Evolutionary conservation across 2,113 vertebrate genomes (phyloP), one percentile per base, ranked within the genome.

Genomic region (Patagioenas fasciata): DNA sequence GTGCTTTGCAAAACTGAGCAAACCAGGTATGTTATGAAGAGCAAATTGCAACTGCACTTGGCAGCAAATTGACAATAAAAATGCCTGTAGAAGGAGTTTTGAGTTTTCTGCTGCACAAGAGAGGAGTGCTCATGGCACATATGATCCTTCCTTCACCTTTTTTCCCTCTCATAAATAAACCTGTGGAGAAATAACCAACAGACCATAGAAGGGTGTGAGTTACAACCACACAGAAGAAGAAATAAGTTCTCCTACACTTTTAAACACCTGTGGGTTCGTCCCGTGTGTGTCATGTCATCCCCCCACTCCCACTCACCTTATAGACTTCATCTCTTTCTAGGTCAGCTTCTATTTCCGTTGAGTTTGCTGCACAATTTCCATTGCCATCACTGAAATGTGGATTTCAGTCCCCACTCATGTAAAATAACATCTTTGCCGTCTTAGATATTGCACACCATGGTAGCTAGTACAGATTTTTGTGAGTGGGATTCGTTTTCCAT

Each of bases 201-300:
- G 36, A 57, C 32, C 11, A 11, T 23, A 44, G 20, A 60, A 11
- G 36, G 29, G 5, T 0, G 0, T 17, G 29, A 77, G 28, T 38
- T 51, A 65, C 28, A 77, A 47, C 21, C 16, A 29, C 10, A 24
- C 53, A 47, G 44, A 66, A 71, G 28, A 28, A 69, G 32, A 13
- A 58, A 8, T 40, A 82, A 47, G 28, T 62, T 69, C 21, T 80
- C 36, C 20, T 42, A 32, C 36, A 13, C 26, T 53, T 67, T 3
- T n/a, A 73, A 80, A 61, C 20, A 34, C 48, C 56, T 78, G 31
- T 11, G 42, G 16, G 13, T 47, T 66, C 54, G 20, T 34, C 64
- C n/a, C 40, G 3, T 44, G 50, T 19, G n/a, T 50, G 20, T 48
- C 4, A 0, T 51, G 36, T 36, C 4, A 0, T 36, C 11, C 9